Conservation (phyloP, 2,797 vertebrate species). For the Graptemys geographica region DNA sequence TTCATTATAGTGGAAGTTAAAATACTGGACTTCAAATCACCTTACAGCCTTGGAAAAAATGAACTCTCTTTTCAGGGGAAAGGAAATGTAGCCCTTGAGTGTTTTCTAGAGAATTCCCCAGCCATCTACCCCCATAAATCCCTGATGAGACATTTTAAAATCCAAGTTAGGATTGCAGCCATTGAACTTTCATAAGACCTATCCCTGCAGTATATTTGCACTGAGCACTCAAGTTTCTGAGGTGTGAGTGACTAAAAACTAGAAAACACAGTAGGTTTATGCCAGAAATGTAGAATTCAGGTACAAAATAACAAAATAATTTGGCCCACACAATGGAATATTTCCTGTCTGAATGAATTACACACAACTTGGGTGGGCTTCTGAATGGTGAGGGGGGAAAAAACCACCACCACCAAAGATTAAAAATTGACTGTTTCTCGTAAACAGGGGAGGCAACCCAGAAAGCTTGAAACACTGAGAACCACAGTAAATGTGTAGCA, state of each 20-base stretch:
- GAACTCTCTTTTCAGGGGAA: slow-evolving; percentile 13
- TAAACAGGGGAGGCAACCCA: not conserved
- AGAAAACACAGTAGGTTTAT: not conserved
- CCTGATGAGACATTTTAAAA: slow-evolving; percentile 18
- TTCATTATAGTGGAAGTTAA: not conserved
- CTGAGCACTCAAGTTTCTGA: slow-evolving; percentile 20
- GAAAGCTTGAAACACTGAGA: not conserved
- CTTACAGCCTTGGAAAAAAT: not conserved
- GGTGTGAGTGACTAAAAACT: slow-evolving; percentile 26
- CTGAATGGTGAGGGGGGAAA: slow-evolving; percentile 31
- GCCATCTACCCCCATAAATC: slow-evolving; percentile 31
- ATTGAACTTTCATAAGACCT: not conserved
- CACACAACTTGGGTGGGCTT: slow-evolving; percentile 65
- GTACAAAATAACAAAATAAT: slow-evolving; percentile 62
- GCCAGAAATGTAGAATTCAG: slow-evolving; percentile 64
- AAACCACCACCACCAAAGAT: not conserved
- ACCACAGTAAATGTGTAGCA: not conserved
- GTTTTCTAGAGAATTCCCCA: not conserved
- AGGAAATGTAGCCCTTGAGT: not conserved
- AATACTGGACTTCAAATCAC: slow-evolving; percentile 26
- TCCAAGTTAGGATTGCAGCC: slow-evolving; percentile 20
- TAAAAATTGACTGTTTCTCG: not conserved
- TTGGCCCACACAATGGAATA: slow-evolving; percentile 59
- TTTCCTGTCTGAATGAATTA: slow-evolving; percentile 63
- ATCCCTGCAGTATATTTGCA: slow-evolving; percentile 2